These are phyloP conservation scores for Tadarida brasiliensis DNA, from an alignment of 2,797 vertebrate genomes.

Conservation along the genomic window DNA sequence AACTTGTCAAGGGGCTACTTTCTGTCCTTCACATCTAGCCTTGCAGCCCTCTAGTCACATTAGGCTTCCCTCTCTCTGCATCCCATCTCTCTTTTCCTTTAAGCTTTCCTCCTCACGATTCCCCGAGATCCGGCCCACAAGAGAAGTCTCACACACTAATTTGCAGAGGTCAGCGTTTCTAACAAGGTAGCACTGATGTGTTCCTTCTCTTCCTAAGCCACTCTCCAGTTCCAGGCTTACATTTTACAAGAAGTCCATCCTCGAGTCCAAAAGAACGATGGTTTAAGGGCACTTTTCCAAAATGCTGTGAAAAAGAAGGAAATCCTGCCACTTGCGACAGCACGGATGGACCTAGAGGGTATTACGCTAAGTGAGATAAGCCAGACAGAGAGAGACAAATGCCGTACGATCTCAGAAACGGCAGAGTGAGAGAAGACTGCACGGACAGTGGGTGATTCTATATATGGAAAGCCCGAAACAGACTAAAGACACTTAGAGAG, in stretches of 20 bases:
- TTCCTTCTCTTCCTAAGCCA: background rate
- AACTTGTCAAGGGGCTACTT: rapidly evolving
- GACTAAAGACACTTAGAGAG: background rate
- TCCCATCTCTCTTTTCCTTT: background rate
- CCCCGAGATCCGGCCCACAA: background rate
- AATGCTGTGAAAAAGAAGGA: background rate
- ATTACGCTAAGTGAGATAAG: background rate
- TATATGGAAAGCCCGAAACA: rapidly evolving
- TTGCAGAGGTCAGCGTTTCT: background rate
- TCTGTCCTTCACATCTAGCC: too few species aligned
- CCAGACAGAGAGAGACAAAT: background rate
- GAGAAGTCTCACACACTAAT: background rate
- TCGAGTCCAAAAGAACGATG: background rate
- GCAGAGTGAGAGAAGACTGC: background rate
- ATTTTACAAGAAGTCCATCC: background rate
- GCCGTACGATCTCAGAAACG: background rate
- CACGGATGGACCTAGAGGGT: too few species aligned
- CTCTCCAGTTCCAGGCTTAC: background rate
- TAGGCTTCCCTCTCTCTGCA: background rate
- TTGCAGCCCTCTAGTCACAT: background rate
- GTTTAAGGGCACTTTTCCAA: background rate
- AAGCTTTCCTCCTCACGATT: background rate
- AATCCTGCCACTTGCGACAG: too few species aligned
- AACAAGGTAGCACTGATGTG: rapidly evolving
- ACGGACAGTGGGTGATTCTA: background rate